Conservation (phyloP, 2,113 vertebrate species). For the Oreochromis spilurus region DNA sequence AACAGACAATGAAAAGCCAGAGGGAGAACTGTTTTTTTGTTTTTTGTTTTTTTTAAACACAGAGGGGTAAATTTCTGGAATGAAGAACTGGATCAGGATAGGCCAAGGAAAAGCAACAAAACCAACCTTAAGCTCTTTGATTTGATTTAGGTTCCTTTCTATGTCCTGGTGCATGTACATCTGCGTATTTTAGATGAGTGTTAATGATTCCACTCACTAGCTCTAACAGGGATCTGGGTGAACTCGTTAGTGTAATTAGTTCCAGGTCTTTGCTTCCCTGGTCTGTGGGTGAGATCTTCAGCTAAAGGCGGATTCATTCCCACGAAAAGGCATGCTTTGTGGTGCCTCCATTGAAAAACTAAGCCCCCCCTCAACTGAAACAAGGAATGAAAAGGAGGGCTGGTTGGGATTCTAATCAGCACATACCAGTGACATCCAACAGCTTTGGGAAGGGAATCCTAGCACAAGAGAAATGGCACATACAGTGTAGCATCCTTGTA, state of each 20-base stretch:
- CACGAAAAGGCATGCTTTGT: conserved; percentile 71
- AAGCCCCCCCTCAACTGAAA: not conserved
- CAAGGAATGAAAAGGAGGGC: conserved; percentile 52
- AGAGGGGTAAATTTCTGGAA: not conserved
- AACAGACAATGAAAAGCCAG: not conserved
- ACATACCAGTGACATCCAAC: conserved; percentile 45
- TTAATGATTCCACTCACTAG: conserved; percentile 35
- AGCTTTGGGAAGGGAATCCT: conserved; percentile 18
- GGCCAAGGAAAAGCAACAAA: not conserved
- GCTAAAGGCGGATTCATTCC: conserved; percentile 60
- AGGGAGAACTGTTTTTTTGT: not conserved
- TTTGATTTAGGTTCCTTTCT: conserved; percentile 7
- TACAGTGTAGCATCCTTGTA: not conserved
- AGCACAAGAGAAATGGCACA: not conserved
- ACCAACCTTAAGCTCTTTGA: not conserved
- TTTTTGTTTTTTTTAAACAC: not conserved
- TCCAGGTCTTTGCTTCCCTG: conserved; percentile 66
- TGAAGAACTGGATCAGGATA: not conserved
- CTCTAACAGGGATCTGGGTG: conserved; percentile 40
- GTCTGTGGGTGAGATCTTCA: conserved; percentile 56
- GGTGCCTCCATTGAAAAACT: conserved; percentile 47
- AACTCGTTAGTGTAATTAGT: conserved; percentile 76
- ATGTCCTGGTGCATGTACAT: conserved; percentile 27
- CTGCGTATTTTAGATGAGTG: conserved; percentile 8
- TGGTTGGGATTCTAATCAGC: conserved; percentile 72